These are phyloP conservation scores for Cettia cetti DNA, from an alignment of 2,113 vertebrate species.

Conservation along the genomic window DNA sequence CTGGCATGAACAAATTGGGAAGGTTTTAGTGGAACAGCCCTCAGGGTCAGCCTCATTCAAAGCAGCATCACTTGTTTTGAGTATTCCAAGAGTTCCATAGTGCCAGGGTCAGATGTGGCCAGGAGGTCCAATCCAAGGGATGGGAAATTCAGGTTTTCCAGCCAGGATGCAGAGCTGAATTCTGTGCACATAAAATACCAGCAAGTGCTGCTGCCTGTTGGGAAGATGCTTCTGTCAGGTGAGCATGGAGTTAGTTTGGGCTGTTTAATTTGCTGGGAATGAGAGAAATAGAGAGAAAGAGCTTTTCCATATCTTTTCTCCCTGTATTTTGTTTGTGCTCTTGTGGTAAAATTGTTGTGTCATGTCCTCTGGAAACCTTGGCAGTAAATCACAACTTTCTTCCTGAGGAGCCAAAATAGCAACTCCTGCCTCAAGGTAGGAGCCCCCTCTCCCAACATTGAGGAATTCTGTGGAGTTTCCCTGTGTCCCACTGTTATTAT, in stretches of 20 bases:
- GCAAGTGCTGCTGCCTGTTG: not conserved
- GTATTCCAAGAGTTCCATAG: not conserved
- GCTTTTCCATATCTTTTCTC: not conserved
- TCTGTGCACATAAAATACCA: not conserved
- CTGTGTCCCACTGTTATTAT: accelerated
- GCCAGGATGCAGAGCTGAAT: not conserved
- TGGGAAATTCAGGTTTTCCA: not conserved
- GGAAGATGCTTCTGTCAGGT: not conserved
- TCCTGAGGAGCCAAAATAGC: not conserved
- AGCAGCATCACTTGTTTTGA: not conserved
- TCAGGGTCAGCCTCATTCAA: not conserved
- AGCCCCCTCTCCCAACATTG: not conserved
- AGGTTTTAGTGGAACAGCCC: not conserved
- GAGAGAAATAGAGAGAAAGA: not conserved
- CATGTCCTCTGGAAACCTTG: not conserved
- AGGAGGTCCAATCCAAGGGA: not conserved
- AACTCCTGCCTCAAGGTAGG: not conserved
- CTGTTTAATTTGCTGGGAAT: not conserved
- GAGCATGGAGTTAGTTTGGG: not conserved
- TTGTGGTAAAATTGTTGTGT: not conserved
- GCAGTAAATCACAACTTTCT: not conserved
- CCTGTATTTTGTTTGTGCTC: not conserved
- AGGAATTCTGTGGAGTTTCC: not conserved
- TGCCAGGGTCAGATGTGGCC: not conserved
- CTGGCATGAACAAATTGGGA: not conserved